These are phyloP conservation scores for Andricus quercusramuli DNA, from an alignment of 2,888 invertebrate genomes.

Conservation along the genomic window DNA sequence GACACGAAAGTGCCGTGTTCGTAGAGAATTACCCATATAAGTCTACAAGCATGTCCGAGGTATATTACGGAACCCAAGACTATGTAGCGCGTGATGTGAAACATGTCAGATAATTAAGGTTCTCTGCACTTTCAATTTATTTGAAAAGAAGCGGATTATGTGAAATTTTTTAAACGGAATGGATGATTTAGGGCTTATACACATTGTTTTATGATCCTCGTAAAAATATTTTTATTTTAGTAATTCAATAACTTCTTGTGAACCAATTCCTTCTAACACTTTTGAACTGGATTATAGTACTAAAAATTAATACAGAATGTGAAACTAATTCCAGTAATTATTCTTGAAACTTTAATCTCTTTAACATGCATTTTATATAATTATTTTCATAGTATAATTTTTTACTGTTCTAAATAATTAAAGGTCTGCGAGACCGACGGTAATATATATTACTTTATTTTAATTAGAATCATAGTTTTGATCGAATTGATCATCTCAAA, in stretches of 20 bases:
- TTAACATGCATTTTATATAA: not conserved
- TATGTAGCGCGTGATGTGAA: slow-evolving; percentile 19
- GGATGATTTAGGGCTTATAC: not conserved
- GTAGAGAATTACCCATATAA: too few species aligned
- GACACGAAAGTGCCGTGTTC: too few species aligned
- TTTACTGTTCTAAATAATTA: too few species aligned
- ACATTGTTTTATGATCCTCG: not conserved
- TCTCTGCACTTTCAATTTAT: slow-evolving; percentile 24
- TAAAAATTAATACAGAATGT: not conserved
- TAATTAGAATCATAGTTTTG: too few species aligned
- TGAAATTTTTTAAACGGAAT: not conserved
- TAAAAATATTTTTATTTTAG: not conserved
- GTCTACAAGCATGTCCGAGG: not conserved
- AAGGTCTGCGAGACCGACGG: too few species aligned
- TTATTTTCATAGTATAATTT: too few species aligned
- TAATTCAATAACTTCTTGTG: not conserved
- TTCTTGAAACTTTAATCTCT: not conserved
- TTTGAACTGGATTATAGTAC: not conserved
- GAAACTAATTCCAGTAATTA: not conserved
- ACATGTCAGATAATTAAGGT: slow-evolving; percentile 29
- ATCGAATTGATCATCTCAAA: too few species aligned
- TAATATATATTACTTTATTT: too few species aligned
- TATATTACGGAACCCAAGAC: slow-evolving; percentile 17
- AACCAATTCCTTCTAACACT: not conserved
- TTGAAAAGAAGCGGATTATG: slow-evolving; percentile 16